These are phyloP conservation scores for Salminus brasiliensis DNA, from an alignment of 2,113 vertebrate genomes.

Conservation along the genomic window DNA sequence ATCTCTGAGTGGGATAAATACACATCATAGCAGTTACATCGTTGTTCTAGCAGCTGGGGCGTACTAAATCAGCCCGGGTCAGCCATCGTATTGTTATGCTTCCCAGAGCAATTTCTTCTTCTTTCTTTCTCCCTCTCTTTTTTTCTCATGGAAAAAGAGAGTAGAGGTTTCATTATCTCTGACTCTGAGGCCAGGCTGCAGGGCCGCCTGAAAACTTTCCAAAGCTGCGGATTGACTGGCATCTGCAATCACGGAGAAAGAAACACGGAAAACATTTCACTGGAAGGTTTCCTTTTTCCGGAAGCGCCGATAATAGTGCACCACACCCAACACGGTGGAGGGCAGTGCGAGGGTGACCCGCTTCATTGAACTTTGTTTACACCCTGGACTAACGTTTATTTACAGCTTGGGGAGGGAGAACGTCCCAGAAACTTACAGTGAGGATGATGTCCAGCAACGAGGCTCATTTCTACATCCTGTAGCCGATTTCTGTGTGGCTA, in stretches of 20 bases:
- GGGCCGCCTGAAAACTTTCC: background rate
- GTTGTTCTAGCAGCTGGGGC: conserved; percentile 60
- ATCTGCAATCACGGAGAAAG: background rate
- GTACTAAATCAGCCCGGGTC: conserved; percentile 54
- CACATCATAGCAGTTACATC: conserved; percentile 46
- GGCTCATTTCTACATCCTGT: too few species aligned
- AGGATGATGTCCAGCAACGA: too few species aligned
- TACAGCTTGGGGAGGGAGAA: too few species aligned
- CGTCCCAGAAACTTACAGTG: too few species aligned
- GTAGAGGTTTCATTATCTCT: conserved; percentile 1
- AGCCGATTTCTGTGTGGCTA: too few species aligned
- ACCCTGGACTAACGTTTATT: too few species aligned
- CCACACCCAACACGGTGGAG: background rate
- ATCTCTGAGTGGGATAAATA: conserved; percentile 45
- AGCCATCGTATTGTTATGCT: conserved; percentile 49
- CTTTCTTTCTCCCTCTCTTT: too few species aligned
- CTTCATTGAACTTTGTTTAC: background rate
- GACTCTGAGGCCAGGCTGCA: background rate
- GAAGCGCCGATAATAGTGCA: background rate
- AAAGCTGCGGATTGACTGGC: background rate
- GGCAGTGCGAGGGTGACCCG: background rate
- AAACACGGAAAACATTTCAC: background rate
- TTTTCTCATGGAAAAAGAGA: background rate
- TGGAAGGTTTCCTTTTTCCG: background rate
- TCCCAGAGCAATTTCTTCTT: conserved; percentile 18